Percentiles rank a stretch among this genome's conserved stretches.
These are phyloP conservation scores for Meloidogyne exigua DNA, from an alignment of 1,140 invertebrate species.

Conservation along the genomic window DNA sequence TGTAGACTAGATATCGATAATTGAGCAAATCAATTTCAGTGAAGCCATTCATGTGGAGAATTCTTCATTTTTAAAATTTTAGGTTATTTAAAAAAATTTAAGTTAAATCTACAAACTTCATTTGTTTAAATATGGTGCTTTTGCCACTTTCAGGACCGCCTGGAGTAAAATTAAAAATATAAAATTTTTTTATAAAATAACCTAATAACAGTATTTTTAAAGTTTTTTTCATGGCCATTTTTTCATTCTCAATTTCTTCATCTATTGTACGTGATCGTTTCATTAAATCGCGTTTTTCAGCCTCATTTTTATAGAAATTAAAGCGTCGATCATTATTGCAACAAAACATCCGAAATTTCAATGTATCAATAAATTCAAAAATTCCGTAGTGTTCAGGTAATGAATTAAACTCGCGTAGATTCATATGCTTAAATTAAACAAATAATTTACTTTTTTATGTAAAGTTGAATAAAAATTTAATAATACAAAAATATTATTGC, in stretches of 20 bases:
- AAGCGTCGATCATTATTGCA: constrained; percentile 2
- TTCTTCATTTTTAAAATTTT: constrained; percentile 25
- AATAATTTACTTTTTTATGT: no score
- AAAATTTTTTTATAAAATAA: neutral
- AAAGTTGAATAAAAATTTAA: no score
- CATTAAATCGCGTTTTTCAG: constrained; percentile 26
- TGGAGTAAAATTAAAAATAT: constrained; percentile 22
- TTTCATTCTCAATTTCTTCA: constrained; percentile 44
- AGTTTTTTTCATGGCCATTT: constrained; percentile 42
- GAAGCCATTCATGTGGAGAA: constrained; percentile 56
- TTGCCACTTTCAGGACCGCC: constrained; percentile 54
- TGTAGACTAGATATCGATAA: constrained; percentile 53
- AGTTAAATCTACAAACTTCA: constrained; percentile 37
- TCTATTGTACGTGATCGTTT: constrained; percentile 36
- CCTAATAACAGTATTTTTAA: constrained; percentile 52
- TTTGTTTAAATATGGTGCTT: constrained; percentile 56
- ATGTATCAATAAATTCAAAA: neutral
- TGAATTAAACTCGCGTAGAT: neutral
- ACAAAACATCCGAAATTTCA: constrained; percentile 18
- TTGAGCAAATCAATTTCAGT: constrained; percentile 52
- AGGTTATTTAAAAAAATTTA: constrained; percentile 2
- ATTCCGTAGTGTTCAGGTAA: neutral
- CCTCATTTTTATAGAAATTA: constrained; percentile 25
- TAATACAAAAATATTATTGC: no score
- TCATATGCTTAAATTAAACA: no score